Conservation (phyloP, 1,140 invertebrate species). For the Sminthurinus signatus region DNA sequence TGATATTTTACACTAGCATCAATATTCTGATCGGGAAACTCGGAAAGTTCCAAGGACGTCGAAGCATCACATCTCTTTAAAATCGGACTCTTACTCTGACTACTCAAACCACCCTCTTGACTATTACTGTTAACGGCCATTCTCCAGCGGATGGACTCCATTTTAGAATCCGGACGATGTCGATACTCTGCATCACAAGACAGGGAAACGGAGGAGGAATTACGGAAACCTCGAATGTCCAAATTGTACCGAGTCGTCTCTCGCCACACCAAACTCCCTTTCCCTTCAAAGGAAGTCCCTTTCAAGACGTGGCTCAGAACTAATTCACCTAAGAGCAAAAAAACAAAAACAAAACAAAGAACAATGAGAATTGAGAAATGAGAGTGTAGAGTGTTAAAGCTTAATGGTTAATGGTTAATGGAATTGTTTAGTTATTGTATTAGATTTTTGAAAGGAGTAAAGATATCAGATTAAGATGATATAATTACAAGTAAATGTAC, state of each 20-base stretch:
- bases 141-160: conserved; percentile 24
- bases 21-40: conserved; percentile 37
- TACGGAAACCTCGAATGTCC: conserved; percentile 13
- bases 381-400: too few species aligned
- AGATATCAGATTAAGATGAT: too few species aligned
- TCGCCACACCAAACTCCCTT: conserved; percentile 2
- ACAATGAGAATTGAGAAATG: too few species aligned
- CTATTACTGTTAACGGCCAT: conserved; percentile 11
- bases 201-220: conserved; percentile 14
- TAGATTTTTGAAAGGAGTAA: too few species aligned
- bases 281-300: conserved; percentile 10
- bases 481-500: too few species aligned
- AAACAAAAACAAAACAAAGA: too few species aligned
- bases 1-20: conserved; percentile 35
- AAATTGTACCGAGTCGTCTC: conserved; percentile 1
- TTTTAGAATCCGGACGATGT: background rate
- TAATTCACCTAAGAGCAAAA: too few species aligned
- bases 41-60: conserved; percentile 23
- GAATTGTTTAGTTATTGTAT: too few species aligned
- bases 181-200: conserved; percentile 13
- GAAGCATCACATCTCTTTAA: too few species aligned
- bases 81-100: background rate
- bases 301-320: background rate
- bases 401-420: too few species aligned
- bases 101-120: background rate